phyloP scores from a whole-genome alignment of 2,113 vertebrate species.

The Burhinus bistriatus region DNA sequence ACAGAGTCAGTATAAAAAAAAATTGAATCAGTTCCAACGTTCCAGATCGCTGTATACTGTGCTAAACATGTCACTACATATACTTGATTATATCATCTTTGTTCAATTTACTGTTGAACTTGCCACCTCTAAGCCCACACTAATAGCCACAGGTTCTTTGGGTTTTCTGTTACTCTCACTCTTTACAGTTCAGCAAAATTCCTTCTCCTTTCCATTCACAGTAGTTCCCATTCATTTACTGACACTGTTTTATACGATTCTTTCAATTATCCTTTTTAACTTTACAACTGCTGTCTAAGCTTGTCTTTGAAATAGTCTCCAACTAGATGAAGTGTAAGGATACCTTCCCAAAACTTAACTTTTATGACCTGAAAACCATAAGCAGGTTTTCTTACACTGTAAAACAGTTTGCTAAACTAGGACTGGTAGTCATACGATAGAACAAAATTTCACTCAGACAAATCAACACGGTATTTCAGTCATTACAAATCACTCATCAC shows the following conservation, averaged over 20 bases:
- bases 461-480: neutral
- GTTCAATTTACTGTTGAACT: neutral
- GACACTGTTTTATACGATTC: neutral
- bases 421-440: neutral
- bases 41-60: neutral
- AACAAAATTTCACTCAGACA: neutral
- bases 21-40: neutral
- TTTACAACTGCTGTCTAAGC: neutral
- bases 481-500: neutral
- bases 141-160: neutral
- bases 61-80: constrained; percentile 1
- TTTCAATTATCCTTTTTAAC: neutral
- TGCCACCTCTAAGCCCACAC: neutral
- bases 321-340: neutral
- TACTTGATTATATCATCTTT: neutral
- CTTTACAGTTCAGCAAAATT: neutral
- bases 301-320: neutral
- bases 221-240: neutral
- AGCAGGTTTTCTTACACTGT: neutral
- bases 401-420: neutral
- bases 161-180: neutral
- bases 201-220: neutral
- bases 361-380: neutral
- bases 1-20: constrained; percentile 39
- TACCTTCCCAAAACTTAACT: neutral